These are phyloP conservation scores for Panopea generosa DNA, from an alignment of 2,888 invertebrate species.

Conservation along the genomic window DNA sequence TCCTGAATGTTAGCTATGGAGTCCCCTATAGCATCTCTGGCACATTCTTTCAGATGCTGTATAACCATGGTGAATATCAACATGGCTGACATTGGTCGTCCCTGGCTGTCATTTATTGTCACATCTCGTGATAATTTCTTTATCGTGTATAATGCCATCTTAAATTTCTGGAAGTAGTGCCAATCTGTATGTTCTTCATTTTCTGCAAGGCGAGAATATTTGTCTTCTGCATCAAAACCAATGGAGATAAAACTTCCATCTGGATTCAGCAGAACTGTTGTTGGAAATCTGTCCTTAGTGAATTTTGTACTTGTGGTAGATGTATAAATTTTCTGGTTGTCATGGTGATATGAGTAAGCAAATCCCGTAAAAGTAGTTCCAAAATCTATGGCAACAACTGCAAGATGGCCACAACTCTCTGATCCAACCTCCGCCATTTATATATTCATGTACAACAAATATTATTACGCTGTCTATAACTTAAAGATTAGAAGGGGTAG, in stretches of 20 bases:
- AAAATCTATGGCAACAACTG: constrained; percentile 41
- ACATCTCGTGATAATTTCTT: constrained; percentile 20
- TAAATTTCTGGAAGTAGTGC: constrained; percentile 44
- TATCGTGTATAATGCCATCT: constrained; percentile 36
- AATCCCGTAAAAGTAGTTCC: constrained; percentile 41
- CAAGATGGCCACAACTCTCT: constrained; percentile 10
- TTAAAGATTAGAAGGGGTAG: no score
- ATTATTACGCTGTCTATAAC: no score
- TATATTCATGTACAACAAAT: no score
- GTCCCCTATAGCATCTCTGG: constrained; percentile 2
- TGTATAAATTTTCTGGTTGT: constrained; percentile 19
- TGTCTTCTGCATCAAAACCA: constrained; percentile 45
- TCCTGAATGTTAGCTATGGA: constrained; percentile 13
- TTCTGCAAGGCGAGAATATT: constrained; percentile 24
- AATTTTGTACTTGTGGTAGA: constrained; percentile 15
- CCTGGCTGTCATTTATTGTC: constrained; percentile 24
- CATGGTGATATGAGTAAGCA: constrained; percentile 31
- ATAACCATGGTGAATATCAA: constrained; percentile 26
- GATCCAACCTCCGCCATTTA: no score
- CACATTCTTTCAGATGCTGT: constrained; percentile 12
- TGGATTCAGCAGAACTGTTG: constrained; percentile 28
- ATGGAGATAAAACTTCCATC: constrained; percentile 26
- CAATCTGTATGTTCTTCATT: constrained; percentile 28
- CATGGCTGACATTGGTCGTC: constrained; percentile 30
- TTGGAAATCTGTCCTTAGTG: constrained; percentile 36